Evolutionary conservation across 2,113 vertebrate genomes (phyloP).

Genomic region (Potamarius usumacintae): DNA sequence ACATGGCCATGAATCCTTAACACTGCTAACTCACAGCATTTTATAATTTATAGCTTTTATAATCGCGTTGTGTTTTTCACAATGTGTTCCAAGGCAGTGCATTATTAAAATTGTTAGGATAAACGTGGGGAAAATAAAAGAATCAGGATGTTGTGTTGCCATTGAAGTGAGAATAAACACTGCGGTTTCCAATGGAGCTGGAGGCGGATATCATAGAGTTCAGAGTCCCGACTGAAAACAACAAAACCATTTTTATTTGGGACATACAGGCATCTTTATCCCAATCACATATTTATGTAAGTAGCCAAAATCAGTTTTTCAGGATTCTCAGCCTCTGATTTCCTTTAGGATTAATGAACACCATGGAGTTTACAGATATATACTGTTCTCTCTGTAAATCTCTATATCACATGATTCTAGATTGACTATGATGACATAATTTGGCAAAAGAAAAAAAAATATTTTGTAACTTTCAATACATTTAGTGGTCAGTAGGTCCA

Average conservation of each 20-base stretch:
- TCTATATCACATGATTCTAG: not conserved
- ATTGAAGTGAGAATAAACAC: not conserved
- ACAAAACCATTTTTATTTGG: slow-evolving; percentile 77
- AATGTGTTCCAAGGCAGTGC: not conserved
- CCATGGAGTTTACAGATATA: no score
- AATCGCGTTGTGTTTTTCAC: not conserved
- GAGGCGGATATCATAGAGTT: slow-evolving; percentile 75
- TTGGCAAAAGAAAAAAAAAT: not conserved
- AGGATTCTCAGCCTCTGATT: not conserved
- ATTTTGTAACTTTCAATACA: not conserved
- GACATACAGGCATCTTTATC: slow-evolving; percentile 62
- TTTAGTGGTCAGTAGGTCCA: not conserved
- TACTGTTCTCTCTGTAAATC: no score
- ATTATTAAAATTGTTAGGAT: not conserved
- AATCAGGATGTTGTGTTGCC: not conserved
- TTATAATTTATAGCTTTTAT: not conserved
- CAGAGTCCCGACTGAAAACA: slow-evolving; percentile 66
- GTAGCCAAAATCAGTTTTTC: slow-evolving; percentile 16
- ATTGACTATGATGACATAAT: not conserved
- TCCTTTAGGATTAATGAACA: not conserved
- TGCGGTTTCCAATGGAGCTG: slow-evolving; percentile 25
- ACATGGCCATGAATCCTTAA: not conserved
- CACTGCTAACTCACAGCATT: not conserved
- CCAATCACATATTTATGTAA: slow-evolving; percentile 67
- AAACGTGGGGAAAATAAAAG: no score